Evolutionary conservation across 2,797 vertebrate species (phyloP), one percentile per base, ranked within the genome.

Genomic region (Crenuchus spilurus): DNA sequence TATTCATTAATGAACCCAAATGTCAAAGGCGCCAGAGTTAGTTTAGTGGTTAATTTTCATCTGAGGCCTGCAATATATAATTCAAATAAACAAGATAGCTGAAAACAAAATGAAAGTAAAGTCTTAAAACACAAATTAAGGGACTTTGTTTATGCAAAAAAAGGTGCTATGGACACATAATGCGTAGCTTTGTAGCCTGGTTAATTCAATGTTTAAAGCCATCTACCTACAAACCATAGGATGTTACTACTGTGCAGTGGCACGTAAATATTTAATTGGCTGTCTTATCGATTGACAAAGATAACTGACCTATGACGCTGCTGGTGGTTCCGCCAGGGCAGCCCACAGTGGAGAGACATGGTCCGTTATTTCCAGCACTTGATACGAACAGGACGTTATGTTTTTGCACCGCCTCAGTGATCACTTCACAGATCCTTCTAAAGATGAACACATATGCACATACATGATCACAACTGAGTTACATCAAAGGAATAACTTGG

Each of bases 351-450:
- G 97, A 97, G 35, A 99, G 95, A 80, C 98, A 99, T 0, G 98
- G 98, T 0, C 98, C 97, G 1, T 99, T 99, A 85, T 99, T 99
- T 73, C 98, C 98, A 16, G 97, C 97, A 77, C 98, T 99, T 4
- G 98, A 99, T 83, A 99, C 95, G 81, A 97, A 99, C 80, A 99
- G 92, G 24, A 98, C 94, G 0, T 99, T 98, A 88, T 97, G 93
- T 82, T 99, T 99, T 94, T 96, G 98, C 22, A 99, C 97, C 0
- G 97, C 97, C 87, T 99, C 98, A 52, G 92, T 96, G 86, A 99
- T 98, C 55, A 98, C 93, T 89, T 99, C 97, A 89, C 97, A 99
- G 84, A 99, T 96, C 88, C 98, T 95, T 95, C 98, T 99, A 77
- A 61, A 66, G 16, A 41, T 16, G 2, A 58, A 76, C 22, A 54